Percentiles rank a stretch among this genome's conserved stretches.
phyloP scores from a whole-genome alignment of 2,797 vertebrate species.

The Phoxinus dragarum region DNA sequence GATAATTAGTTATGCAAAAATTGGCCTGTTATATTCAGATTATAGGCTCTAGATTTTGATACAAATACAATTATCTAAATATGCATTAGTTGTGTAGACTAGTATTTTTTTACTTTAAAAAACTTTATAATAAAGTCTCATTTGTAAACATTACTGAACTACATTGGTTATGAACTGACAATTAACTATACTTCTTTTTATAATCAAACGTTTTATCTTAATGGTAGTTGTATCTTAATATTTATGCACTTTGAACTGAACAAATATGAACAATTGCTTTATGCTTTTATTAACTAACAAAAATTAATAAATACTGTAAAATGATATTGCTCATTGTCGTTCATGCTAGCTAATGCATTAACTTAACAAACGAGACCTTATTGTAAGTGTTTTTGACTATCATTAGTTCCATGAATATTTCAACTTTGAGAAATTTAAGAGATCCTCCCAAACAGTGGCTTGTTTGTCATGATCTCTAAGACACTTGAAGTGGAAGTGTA shows the following conservation, averaged over 20 bases:
- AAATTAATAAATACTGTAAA: neutral
- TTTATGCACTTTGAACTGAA: neutral
- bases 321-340: neutral
- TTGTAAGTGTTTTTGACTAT: neutral
- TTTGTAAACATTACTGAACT: neutral
- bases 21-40: neutral
- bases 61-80: neutral
- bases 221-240: neutral
- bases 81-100: neutral
- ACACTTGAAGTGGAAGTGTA: constrained; percentile 56
- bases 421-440: neutral
- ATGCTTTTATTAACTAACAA: neutral
- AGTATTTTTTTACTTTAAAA: neutral
- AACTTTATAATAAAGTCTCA: too few relatives aligned
- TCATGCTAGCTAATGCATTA: neutral
- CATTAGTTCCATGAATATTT: neutral
- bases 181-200: neutral
- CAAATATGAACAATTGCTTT: neutral
- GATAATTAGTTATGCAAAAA: neutral
- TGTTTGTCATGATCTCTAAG: constrained; percentile 55
- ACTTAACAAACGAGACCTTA: neutral
- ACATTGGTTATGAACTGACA: neutral
- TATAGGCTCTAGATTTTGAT: neutral
- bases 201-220: neutral
- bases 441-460: constrained; percentile 7